Percentiles rank a stretch among this genome's conserved stretches.
phyloP scores from a whole-genome alignment of 2,113 vertebrate species.

The Gallinago media region DNA sequence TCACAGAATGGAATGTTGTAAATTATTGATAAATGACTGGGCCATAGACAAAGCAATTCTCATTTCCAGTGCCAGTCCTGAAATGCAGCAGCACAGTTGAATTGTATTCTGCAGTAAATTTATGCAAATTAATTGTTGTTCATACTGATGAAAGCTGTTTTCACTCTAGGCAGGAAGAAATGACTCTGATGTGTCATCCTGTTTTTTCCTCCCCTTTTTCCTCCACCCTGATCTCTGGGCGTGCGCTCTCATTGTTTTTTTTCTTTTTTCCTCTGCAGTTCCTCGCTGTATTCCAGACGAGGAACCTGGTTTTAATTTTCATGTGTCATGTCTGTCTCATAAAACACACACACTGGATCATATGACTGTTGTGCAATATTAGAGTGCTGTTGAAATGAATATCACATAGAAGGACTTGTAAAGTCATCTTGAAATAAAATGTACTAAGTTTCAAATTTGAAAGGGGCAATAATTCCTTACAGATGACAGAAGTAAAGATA shows the following conservation, averaged over 20 bases:
- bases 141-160: slow-evolving; percentile 37
- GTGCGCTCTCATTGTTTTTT: background rate
- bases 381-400: slow-evolving; percentile 24
- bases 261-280: slow-evolving; percentile 10
- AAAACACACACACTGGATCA: slow-evolving; percentile 57
- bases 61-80: background rate
- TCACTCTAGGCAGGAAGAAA: slow-evolving; percentile 24
- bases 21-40: background rate
- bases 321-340: slow-evolving; percentile 67
- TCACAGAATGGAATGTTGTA: background rate
- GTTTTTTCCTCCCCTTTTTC: slow-evolving; percentile 44
- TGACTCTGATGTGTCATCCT: slow-evolving; percentile 41
- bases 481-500: background rate
- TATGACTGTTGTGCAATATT: slow-evolving; percentile 61
- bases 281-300: slow-evolving; percentile 51
- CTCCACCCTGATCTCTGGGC: slow-evolving; percentile 43
- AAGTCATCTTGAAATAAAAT: slow-evolving; percentile 54
- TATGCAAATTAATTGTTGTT: slow-evolving; percentile 30
- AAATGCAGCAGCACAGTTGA: background rate
- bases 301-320: slow-evolving; percentile 71
- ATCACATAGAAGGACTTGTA: slow-evolving; percentile 45
- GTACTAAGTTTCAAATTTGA: slow-evolving; percentile 1
- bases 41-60: background rate
- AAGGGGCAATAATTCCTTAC: slow-evolving; percentile 4
- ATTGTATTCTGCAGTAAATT: background rate